phyloP scores from a whole-genome alignment of 2,888 invertebrate species.

The Augiades crinisus region DNA sequence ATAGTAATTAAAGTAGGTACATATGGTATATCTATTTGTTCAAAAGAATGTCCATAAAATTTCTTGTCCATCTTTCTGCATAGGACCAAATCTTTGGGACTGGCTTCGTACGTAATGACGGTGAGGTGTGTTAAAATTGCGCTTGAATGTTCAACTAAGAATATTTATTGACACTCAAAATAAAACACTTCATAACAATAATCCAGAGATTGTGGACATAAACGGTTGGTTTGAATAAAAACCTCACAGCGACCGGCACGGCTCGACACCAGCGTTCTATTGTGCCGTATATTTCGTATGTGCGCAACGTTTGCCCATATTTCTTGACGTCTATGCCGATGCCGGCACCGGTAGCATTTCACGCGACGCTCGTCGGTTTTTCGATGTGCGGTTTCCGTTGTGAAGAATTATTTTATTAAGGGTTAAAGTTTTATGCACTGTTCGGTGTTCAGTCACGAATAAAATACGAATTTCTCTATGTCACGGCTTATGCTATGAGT shows the following conservation, averaged over 20 bases:
- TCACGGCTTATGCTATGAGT: slow-evolving; percentile 40
- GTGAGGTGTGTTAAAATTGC: too few species aligned
- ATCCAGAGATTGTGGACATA: slow-evolving; percentile 31
- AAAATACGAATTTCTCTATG: slow-evolving; percentile 48
- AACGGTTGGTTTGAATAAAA: slow-evolving; percentile 35
- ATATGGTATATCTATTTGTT: too few species aligned
- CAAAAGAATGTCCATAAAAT: too few species aligned
- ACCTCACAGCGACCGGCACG: slow-evolving; percentile 44
- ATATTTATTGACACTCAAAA: too few species aligned
- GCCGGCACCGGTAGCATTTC: slow-evolving; percentile 65
- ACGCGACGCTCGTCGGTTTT: slow-evolving; percentile 70
- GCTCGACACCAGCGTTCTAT: slow-evolving; percentile 50
- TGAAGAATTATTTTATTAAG: slow-evolving; percentile 70
- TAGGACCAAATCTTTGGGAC: too few species aligned
- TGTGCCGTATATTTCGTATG: slow-evolving; percentile 57
- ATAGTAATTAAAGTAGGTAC: too few species aligned
- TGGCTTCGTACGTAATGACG: too few species aligned
- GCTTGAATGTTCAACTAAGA: too few species aligned
- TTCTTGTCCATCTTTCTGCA: too few species aligned
- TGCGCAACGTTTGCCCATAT: slow-evolving; percentile 61
- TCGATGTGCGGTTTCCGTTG: slow-evolving; percentile 69
- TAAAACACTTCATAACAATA: slow-evolving; percentile 2
- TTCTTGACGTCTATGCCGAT: slow-evolving; percentile 62
- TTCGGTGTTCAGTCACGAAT: slow-evolving; percentile 60
- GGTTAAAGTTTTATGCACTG: slow-evolving; percentile 50